Evolutionary conservation across 2,888 invertebrate genomes (phyloP).

Genomic region (Cetonia aurata): DNA sequence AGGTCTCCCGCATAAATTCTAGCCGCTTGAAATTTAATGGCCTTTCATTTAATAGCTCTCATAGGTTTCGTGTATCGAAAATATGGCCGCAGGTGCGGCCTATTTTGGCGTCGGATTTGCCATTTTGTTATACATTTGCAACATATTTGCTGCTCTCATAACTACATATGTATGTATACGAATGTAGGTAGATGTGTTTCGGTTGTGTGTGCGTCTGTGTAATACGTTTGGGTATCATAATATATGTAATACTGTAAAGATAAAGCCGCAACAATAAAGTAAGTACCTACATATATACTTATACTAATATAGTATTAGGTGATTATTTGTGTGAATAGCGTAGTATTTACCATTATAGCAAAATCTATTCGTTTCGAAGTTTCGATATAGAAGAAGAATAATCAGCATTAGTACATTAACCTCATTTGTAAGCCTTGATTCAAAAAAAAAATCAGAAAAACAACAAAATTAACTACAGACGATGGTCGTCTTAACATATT

Average conservation of each 20-base stretch:
- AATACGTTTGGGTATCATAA: not conserved
- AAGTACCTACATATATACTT: not conserved
- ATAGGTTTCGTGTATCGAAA: slow-evolving; percentile 50
- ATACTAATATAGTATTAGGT: too few species aligned
- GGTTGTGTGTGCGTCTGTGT: not conserved
- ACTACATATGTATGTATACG: not conserved
- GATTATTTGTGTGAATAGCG: too few species aligned
- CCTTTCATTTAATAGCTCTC: slow-evolving; percentile 47
- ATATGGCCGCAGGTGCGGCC: slow-evolving; percentile 51
- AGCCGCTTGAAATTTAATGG: slow-evolving; percentile 48
- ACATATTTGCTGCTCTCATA: slow-evolving; percentile 12
- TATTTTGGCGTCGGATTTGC: slow-evolving; percentile 46
- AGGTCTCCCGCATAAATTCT: slow-evolving; percentile 49
- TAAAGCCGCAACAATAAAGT: not conserved
- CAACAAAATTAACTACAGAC: too few species aligned
- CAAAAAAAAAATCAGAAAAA: too few species aligned
- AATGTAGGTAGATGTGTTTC: not conserved
- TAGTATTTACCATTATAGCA: too few species aligned
- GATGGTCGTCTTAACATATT: too few species aligned
- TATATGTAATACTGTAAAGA: slow-evolving; percentile 3
- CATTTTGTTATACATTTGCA: slow-evolving; percentile 32
- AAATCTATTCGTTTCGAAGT: too few species aligned
- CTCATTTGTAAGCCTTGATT: too few species aligned
- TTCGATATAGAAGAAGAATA: too few species aligned
- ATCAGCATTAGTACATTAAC: too few species aligned